Evolutionary conservation across 2,797 vertebrate genomes (phyloP).

Genomic region (Poeciliopsis presidionis): DNA sequence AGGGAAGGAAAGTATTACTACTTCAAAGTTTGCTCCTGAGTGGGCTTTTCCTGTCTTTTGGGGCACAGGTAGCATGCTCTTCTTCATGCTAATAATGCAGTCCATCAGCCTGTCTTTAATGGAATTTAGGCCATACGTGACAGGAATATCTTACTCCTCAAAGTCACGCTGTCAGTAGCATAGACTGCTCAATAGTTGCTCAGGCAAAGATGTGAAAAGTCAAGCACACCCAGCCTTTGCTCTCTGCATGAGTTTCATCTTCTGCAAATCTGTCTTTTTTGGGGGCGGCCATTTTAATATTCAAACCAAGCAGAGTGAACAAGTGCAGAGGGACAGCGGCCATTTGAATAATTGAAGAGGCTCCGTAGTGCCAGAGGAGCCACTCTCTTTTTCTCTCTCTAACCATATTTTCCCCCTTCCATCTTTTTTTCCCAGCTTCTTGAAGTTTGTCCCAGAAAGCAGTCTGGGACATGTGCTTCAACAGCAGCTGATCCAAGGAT

Average conservation of each 20-base stretch:
- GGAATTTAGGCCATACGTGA: conserved; percentile 76
- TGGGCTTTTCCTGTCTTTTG: conserved; percentile 26
- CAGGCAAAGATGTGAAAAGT: conserved; percentile 52
- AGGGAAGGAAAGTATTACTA: not conserved
- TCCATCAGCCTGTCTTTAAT: conserved; percentile 55
- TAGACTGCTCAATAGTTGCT: conserved; percentile 55
- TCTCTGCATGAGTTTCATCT: conserved; percentile 74
- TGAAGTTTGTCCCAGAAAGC: conserved; percentile 81
- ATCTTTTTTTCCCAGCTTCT: conserved; percentile 47
- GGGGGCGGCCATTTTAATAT: conserved; percentile 78
- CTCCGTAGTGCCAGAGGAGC: conserved; percentile 65
- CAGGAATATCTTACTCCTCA: conserved; percentile 61
- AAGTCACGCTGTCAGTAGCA: conserved; percentile 54
- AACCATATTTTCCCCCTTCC: conserved; percentile 45
- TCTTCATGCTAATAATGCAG: conserved; percentile 51
- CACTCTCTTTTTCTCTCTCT: conserved; percentile 53
- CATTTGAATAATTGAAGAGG: conserved; percentile 82
- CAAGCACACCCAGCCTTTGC: conserved; percentile 68
- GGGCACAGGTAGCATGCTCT: conserved; percentile 39
- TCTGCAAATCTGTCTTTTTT: conserved; percentile 74
- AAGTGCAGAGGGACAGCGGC: conserved; percentile 78
- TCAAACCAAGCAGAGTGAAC: conserved; percentile 78
- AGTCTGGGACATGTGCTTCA: conserved; percentile 66
- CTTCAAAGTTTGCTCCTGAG: conserved; percentile 20
- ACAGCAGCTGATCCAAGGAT: conserved; percentile 65